A percentile compares a stretch with the other conserved stretches of the same genome.
Conservation (phyloP, 2,797 vertebrate species). For the Alectoris magna region DNA sequence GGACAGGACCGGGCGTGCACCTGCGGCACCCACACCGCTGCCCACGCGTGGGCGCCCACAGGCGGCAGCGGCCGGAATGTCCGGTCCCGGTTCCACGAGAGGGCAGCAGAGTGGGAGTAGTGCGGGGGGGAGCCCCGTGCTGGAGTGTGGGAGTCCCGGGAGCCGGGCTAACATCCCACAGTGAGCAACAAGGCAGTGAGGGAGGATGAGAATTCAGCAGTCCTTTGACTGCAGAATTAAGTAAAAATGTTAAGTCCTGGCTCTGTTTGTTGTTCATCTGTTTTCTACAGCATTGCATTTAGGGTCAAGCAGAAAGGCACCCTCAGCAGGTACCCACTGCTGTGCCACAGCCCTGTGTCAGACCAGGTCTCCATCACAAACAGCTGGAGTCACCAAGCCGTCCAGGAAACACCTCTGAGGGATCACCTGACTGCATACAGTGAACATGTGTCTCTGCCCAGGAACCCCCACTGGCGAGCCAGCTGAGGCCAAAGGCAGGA, state of each 20-base stretch:
- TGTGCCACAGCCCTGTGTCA: accelerated
- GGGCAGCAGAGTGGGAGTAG: slow-evolving; percentile 32
- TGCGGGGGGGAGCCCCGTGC: not conserved
- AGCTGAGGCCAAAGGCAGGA: accelerated
- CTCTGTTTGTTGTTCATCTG: not conserved
- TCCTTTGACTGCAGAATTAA: not conserved
- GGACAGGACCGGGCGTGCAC: not conserved
- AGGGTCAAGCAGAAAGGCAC: not conserved
- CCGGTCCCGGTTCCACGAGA: slow-evolving; percentile 11
- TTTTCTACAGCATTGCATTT: not conserved
- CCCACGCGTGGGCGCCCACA: not conserved
- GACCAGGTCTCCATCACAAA: accelerated
- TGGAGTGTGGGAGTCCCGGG: not conserved
- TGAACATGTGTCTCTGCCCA: not conserved
- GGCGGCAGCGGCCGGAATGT: not conserved
- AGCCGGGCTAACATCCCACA: accelerated
- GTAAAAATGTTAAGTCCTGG: not conserved
- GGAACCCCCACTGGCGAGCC: not conserved
- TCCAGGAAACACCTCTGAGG: not conserved
- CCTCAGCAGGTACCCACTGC: not conserved
- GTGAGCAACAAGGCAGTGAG: not conserved
- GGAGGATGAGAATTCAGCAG: not conserved
- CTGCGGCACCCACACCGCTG: not conserved
- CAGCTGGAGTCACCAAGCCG: accelerated
- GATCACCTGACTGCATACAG: accelerated